Conservation (phyloP, 2,888 invertebrate species). For the Ceraclea dissimilis region DNA sequence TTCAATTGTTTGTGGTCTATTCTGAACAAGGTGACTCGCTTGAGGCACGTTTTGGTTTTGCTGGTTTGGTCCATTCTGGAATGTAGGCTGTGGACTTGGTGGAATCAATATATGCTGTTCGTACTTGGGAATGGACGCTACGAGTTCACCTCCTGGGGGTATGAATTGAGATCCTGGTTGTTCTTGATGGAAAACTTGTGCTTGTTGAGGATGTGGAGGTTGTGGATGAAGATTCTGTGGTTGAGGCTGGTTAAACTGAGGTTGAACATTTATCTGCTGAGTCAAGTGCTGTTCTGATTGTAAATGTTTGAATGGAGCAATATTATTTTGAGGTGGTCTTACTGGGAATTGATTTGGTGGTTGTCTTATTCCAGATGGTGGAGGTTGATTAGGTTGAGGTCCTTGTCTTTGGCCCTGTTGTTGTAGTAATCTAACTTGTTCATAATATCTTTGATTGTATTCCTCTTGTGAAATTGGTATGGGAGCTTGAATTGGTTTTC, state of each 20-base stretch:
- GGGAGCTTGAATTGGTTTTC: conserved; percentile 31
- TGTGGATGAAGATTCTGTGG: conserved; percentile 35
- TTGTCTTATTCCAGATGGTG: conserved; percentile 30
- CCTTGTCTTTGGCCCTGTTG: conserved; percentile 29
- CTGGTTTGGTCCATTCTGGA: conserved; percentile 19
- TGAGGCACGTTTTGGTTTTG: conserved; percentile 22
- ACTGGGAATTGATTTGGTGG: conserved; percentile 28
- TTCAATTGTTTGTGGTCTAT: conserved; percentile 28
- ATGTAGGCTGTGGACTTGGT: conserved; percentile 27
- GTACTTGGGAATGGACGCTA: conserved; percentile 68
- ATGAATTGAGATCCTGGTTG: conserved; percentile 42
- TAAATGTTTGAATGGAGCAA: conserved; percentile 35
- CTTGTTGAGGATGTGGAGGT: conserved; percentile 36
- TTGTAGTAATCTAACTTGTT: conserved; percentile 35
- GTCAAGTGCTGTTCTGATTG: conserved; percentile 37
- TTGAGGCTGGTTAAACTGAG: conserved; percentile 27
- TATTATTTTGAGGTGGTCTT: conserved; percentile 31
- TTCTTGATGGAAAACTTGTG: conserved; percentile 41
- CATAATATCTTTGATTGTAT: conserved; percentile 25
- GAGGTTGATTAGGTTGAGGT: conserved; percentile 42
- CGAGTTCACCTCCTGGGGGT: conserved; percentile 63
- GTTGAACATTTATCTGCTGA: conserved; percentile 31
- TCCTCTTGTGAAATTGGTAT: conserved; percentile 28
- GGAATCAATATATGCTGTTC: conserved; percentile 55
- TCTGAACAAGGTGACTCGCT: conserved; percentile 31